phyloP scores from a whole-genome alignment of 35 echinoderm and acorn worm genomes.

The Heliocidaris erythrogramma region DNA sequence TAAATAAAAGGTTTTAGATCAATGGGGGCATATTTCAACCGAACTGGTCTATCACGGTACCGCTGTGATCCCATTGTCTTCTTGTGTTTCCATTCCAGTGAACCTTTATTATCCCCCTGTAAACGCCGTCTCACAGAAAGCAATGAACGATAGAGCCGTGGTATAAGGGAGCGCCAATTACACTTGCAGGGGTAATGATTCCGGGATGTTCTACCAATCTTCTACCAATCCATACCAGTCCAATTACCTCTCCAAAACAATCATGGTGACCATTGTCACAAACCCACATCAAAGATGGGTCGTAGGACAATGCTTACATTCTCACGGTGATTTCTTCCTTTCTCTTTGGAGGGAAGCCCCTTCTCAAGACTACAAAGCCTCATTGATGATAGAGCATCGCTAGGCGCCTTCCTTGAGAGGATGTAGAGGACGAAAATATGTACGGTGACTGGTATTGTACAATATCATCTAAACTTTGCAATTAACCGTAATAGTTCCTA shows the following conservation, averaged over 20 bases:
- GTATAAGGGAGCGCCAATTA: not conserved
- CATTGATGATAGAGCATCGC: not conserved
- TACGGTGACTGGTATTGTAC: not conserved
- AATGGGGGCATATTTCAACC: not conserved
- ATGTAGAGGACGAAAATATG: not conserved
- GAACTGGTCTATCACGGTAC: not conserved
- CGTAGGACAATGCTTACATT: not conserved
- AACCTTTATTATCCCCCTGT: not conserved
- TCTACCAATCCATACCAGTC: conserved; percentile 16
- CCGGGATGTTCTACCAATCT: not conserved
- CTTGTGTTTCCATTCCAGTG: not conserved
- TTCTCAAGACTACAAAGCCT: not conserved
- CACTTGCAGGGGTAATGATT: conserved; percentile 9
- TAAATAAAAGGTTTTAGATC: not conserved
- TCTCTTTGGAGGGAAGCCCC: not conserved
- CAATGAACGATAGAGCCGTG: not conserved
- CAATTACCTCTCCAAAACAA: not conserved
- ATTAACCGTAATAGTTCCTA: not conserved
- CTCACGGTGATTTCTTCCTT: not conserved
- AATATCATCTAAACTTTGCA: not conserved
- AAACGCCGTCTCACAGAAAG: not conserved
- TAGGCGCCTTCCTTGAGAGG: not conserved
- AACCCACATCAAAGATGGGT: not conserved
- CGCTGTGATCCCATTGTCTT: not conserved
- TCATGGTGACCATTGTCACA: not conserved